Conservation (phyloP, 2,888 invertebrate species). For the Ophion slaviceki region DNA sequence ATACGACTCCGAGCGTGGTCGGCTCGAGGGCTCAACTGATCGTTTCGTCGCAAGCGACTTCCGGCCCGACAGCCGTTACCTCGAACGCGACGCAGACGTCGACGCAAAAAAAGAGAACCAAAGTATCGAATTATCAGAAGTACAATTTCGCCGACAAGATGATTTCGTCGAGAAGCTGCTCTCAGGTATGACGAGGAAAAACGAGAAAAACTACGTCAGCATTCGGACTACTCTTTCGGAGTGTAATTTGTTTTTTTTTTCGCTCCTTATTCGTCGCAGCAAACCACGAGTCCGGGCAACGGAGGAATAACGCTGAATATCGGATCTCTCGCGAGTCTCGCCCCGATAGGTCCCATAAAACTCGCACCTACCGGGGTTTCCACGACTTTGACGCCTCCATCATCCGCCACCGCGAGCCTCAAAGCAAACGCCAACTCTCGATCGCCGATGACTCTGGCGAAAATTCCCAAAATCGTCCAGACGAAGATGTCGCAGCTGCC, state of each 20-base stretch:
- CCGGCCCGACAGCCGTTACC: background rate
- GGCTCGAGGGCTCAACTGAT: slow-evolving; percentile 16
- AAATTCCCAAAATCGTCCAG: slow-evolving; percentile 74
- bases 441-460: slow-evolving; percentile 64
- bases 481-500: slow-evolving; percentile 67
- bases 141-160: slow-evolving; percentile 74
- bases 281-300: slow-evolving; percentile 71
- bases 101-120: slow-evolving; percentile 73
- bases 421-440: slow-evolving; percentile 43
- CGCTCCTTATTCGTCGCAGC: slow-evolving; percentile 53
- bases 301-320: slow-evolving; percentile 83
- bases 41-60: slow-evolving; percentile 30
- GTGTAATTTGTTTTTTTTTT: slow-evolving; percentile 10
- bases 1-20: slow-evolving; percentile 38
- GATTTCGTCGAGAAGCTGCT: slow-evolving; percentile 72
- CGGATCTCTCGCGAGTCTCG: slow-evolving; percentile 82
- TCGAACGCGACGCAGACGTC: slow-evolving; percentile 66
- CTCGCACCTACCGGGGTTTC: slow-evolving; percentile 75
- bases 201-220: background rate
- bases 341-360: slow-evolving; percentile 82
- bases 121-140: slow-evolving; percentile 74
- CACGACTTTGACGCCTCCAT: slow-evolving; percentile 56
- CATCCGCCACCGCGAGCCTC: background rate
- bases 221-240: background rate
- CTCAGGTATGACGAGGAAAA: slow-evolving; percentile 70